phyloP scores from a whole-genome alignment of 2,797 vertebrate species.

The Manis javanica region DNA sequence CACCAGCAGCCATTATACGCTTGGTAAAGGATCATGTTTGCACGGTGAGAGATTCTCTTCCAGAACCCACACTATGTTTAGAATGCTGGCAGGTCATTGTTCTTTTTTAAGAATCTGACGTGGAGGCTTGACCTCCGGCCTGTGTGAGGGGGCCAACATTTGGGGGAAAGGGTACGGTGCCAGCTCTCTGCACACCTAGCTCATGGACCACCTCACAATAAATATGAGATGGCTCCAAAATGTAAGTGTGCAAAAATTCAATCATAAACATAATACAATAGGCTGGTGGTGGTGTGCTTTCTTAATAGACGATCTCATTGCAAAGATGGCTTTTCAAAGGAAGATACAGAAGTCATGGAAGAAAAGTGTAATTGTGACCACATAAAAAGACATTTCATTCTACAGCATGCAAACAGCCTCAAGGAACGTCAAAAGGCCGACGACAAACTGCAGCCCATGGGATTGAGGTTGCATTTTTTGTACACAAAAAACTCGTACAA shows the following conservation, averaged over 20 bases:
- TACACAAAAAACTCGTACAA: not conserved
- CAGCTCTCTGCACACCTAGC: not conserved
- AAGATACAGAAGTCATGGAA: accelerated
- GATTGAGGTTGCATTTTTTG: not conserved
- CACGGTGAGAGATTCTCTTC: not conserved
- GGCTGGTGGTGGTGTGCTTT: not conserved
- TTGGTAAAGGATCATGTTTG: not conserved
- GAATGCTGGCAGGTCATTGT: not conserved
- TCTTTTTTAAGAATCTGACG: not conserved
- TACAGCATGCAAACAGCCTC: accelerated
- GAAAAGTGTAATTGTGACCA: not conserved
- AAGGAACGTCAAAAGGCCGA: no score
- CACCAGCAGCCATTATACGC: not conserved
- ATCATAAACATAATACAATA: no score
- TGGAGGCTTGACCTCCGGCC: not conserved
- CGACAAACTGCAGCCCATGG: accelerated
- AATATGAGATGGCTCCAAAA: not conserved
- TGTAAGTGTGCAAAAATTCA: no score
- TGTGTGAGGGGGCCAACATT: accelerated
- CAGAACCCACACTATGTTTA: not conserved
- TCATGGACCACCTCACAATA: not conserved
- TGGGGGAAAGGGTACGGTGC: not conserved
- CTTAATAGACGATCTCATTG: no score
- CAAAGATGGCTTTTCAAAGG: not conserved
- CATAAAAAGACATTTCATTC: not conserved